These are phyloP conservation scores for Remorina albescens DNA, from an alignment of 2,797 vertebrate genomes.

Conservation along the genomic window DNA sequence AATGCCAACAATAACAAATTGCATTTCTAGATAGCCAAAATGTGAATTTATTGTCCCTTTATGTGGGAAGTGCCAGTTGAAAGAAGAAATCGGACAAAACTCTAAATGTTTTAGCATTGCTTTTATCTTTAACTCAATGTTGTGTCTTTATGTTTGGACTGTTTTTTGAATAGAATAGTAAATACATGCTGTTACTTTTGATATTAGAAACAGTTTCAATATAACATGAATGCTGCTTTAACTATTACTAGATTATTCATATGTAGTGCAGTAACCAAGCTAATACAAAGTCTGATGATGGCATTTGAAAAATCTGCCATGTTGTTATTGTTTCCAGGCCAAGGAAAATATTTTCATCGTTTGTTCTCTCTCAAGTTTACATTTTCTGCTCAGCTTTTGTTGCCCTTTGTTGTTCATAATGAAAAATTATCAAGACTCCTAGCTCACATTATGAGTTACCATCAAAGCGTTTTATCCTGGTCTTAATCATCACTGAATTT, in stretches of 20 bases:
- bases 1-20: constrained; percentile 42
- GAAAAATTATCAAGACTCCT: background rate
- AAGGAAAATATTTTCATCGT: constrained; percentile 17
- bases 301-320: constrained; percentile 31
- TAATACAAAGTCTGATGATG: constrained; percentile 39
- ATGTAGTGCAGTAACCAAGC: constrained; percentile 49
- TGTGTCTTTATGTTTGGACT: constrained; percentile 49
- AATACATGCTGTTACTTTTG: constrained; percentile 46
- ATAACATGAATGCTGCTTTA: constrained; percentile 79
- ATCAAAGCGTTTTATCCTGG: constrained; percentile 18
- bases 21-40: constrained; percentile 59
- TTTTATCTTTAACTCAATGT: constrained; percentile 58
- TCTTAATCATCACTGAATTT: constrained; percentile 20
- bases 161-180: constrained; percentile 51
- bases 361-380: constrained; percentile 49
- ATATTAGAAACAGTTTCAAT: constrained; percentile 53
- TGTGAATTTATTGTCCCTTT: constrained; percentile 70
- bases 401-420: constrained; percentile 23
- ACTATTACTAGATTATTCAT: constrained; percentile 52
- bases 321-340: constrained; percentile 30
- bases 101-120: constrained; percentile 41
- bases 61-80: constrained; percentile 67
- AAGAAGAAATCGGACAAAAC: constrained; percentile 40
- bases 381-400: constrained; percentile 31
- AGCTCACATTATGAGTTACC: background rate